These are phyloP conservation scores for Gadus chalcogrammus DNA, from an alignment of 2,113 vertebrate genomes.

Conservation along the genomic window DNA sequence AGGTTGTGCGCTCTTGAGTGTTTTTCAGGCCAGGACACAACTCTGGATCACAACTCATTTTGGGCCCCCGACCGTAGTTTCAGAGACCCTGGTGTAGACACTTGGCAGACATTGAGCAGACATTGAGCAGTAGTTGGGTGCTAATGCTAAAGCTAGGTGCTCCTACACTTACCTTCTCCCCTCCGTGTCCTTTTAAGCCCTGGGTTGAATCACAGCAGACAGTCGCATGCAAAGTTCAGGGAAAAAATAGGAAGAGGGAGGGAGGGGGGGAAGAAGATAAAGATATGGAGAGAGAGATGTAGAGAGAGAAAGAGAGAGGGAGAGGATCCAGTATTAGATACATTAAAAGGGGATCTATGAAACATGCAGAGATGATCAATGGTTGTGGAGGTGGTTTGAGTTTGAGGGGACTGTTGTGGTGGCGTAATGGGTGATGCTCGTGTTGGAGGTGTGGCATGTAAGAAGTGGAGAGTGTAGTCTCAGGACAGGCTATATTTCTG, in stretches of 20 bases:
- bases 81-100: too few relatives aligned
- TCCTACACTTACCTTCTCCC: constrained; percentile 94
- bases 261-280: constrained; percentile 49
- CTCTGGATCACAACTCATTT: too few relatives aligned
- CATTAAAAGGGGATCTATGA: constrained; percentile 50
- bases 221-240: constrained; percentile 79
- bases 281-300: constrained; percentile 38
- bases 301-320: constrained; percentile 63
- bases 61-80: too few relatives aligned
- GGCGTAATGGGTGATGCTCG: neutral
- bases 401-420: constrained; percentile 7
- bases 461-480: too few relatives aligned
- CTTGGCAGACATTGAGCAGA: neutral
- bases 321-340: constrained; percentile 70
- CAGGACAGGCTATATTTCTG: too few relatives aligned
- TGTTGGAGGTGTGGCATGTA: neutral
- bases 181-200: constrained; percentile 90
- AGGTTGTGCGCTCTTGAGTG: too few relatives aligned
- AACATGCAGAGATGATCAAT: constrained; percentile 54
- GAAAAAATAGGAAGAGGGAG: constrained; percentile 67
- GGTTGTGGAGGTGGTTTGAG: constrained; percentile 23
- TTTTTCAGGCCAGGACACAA: too few relatives aligned
- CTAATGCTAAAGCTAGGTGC: constrained; percentile 1
- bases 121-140: neutral
- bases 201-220: constrained; percentile 84